Conservation (phyloP, 2,888 invertebrate genomes). For the Aromia moschata region DNA sequence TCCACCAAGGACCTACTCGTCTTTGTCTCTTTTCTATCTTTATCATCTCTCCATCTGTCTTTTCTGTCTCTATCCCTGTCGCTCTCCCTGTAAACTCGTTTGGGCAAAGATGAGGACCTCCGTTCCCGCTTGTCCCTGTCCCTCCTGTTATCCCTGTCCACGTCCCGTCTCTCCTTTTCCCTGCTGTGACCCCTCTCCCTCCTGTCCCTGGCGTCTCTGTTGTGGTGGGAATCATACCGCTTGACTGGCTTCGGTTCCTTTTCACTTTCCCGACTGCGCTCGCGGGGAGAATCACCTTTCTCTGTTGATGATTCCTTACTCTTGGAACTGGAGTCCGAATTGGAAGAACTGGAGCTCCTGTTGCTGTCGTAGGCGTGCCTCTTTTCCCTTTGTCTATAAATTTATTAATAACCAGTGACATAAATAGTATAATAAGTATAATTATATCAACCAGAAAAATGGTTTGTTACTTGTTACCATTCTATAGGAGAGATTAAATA, state of each 20-base stretch:
- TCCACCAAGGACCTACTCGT: constrained; percentile 50
- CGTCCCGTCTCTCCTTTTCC: constrained; percentile 33
- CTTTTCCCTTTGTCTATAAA: constrained; percentile 86
- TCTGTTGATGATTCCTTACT: constrained; percentile 39
- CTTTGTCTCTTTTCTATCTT: constrained; percentile 47
- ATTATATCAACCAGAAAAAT: no score
- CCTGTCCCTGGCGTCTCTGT: constrained; percentile 30
- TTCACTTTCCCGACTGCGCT: constrained; percentile 30
- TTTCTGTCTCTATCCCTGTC: constrained; percentile 21
- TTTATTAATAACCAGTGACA: no score
- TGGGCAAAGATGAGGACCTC: constrained; percentile 14
- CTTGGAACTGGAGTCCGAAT: constrained; percentile 57
- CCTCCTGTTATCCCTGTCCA: constrained; percentile 38
- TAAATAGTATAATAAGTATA: no score
- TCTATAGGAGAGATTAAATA: no score
- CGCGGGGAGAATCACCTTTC: constrained; percentile 34
- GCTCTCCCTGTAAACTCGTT: constrained; percentile 7
- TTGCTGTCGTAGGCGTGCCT: constrained; percentile 72
- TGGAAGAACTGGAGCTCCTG: constrained; percentile 62
- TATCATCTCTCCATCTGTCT: constrained; percentile 35
- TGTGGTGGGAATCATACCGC: constrained; percentile 6
- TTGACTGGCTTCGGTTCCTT: constrained; percentile 44
- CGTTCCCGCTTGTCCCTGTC: constrained; percentile 41
- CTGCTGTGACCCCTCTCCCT: constrained; percentile 24
- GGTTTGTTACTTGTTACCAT: no score